Conservation (phyloP, 2,888 invertebrate genomes). For the Rugalucina vietnamica region DNA sequence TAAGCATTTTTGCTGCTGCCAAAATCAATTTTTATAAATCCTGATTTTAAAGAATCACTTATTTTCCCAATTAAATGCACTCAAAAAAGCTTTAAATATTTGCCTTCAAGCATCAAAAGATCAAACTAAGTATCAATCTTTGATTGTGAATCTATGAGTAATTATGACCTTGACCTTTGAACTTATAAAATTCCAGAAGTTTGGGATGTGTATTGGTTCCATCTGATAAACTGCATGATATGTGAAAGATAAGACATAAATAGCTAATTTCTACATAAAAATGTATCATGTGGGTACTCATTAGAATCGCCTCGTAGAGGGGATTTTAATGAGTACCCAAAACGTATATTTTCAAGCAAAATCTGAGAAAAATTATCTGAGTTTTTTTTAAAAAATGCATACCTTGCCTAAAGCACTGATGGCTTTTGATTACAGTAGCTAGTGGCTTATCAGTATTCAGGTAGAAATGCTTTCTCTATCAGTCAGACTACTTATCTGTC, state of each 20-base stretch:
- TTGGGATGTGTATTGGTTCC: not conserved
- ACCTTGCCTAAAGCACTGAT: too few species aligned
- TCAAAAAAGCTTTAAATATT: not conserved
- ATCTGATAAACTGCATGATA: not conserved
- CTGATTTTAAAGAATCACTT: not conserved
- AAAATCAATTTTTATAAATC: slow-evolving; percentile 5
- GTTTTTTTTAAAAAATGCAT: too few species aligned
- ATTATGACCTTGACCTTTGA: slow-evolving; percentile 4
- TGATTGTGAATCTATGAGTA: not conserved
- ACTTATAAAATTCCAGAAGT: not conserved
- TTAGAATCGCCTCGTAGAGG: too few species aligned
- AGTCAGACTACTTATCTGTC: slow-evolving; percentile 8
- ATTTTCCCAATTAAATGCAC: not conserved
- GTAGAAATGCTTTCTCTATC: slow-evolving; percentile 10
- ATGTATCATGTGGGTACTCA: too few species aligned
- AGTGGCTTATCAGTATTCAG: slow-evolving; percentile 6
- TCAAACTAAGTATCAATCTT: slow-evolving; percentile 1
- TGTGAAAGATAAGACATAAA: not conserved
- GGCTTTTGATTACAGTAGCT: too few species aligned
- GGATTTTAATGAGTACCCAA: too few species aligned
- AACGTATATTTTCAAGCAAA: too few species aligned
- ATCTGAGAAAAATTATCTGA: too few species aligned
- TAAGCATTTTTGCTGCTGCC: slow-evolving; percentile 27
- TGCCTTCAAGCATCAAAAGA: not conserved
- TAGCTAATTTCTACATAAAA: too few species aligned